Evolutionary conservation across 1,140 invertebrate species (phyloP), one percentile per base, ranked within the genome.

Genomic region (Bombus impatiens): DNA sequence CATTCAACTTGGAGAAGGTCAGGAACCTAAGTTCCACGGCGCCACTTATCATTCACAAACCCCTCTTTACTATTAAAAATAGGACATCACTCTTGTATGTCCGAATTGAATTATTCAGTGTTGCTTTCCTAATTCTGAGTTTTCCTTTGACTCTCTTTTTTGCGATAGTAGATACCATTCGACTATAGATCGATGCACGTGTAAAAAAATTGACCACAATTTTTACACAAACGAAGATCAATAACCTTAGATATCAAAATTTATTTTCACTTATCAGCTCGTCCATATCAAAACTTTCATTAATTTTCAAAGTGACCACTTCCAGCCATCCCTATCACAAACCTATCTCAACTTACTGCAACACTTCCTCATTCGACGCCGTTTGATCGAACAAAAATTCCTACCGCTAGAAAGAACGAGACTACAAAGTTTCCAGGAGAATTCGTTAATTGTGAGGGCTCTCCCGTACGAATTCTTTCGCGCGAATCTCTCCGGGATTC

Each of bases 361-460:
- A 22, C 6, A 4, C 18, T 40, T 25, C 2, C 25, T 28, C 2
- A 2, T n/a, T n/a, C 37, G 1, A 13, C n/a, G 32, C n/a, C 12
- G 28, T 25, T 53, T 32, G 28, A 76, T 22, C 42, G 12, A 53
- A 53, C 32, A 25, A 8, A 57, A 57, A 77, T 77, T 57, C 25
- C 75, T 3, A 25, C 13, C 32, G 3, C 0, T 1, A 32, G n/a
- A 57, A 77, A 77, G 32, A 77, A 77, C 35, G 5, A 77, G 40
- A 77, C 25, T 57, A 59, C 47, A 57, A 77, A 77, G 32, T 77
- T n/a, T 1, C 18, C 32, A 0, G 25, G 67, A 82, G 57, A 76
- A 82, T 82, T 47, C 28, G 44, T 47, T 62, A 59, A 62, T 76
- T 47, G 81, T 53, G 71, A n/a, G 13, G 22, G 32, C 18, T 22